Evolutionary conservation across 1,140 invertebrate genomes (phyloP), one percentile per base, ranked within the genome.

Genomic region (Drosophila lacertosa): DNA sequence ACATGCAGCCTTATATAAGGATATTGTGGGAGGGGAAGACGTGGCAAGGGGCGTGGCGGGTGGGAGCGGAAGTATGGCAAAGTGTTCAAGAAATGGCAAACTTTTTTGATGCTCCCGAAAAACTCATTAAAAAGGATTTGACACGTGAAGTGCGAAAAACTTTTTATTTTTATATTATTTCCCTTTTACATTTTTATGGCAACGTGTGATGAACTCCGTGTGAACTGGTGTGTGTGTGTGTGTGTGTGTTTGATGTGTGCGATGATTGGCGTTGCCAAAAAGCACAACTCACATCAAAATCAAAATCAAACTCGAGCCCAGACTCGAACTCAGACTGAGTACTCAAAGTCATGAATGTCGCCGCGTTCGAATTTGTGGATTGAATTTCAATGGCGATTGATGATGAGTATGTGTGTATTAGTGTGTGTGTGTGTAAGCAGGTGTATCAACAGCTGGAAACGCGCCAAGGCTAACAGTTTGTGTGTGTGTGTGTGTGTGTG

Each of bases 41-140:
- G 11, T 6, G 39, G 48, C 10, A 13, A 13, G 1, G 18, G 15
- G 16, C 4, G 24, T 3, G 1, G 11, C 24, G 37, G 42, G 15
- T 13, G 39, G 10, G 35, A 9, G 26, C 33, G 2, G 18, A n/a
- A n/a, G n/a, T n/a, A n/a, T 13, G 6, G 35, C 48, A 81, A 81
- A 75, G 66, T 82, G 74, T 88, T 71, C 69, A 88, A 86, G 82
- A 88, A 86, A 86, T 82, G 71, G 83, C 83, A 89, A 88, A 88
- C 76, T 90, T 90, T 53, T 84, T 75, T 90, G 88, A 89, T 89
- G 88, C 88, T 77, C 78, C 76, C 69, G 66, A 80, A 89, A 89
- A 90, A 89, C 88, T 89, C 88, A 89, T 89, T 89, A 89, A 89
- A 89, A 89, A 88, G 88, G 88, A 89, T 89, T 89, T 89, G 88